Percentiles rank a stretch among this genome's conserved stretches.
Evolutionary conservation across 2,113 vertebrate species (phyloP).

Genomic region (Hemiprocne comata): DNA sequence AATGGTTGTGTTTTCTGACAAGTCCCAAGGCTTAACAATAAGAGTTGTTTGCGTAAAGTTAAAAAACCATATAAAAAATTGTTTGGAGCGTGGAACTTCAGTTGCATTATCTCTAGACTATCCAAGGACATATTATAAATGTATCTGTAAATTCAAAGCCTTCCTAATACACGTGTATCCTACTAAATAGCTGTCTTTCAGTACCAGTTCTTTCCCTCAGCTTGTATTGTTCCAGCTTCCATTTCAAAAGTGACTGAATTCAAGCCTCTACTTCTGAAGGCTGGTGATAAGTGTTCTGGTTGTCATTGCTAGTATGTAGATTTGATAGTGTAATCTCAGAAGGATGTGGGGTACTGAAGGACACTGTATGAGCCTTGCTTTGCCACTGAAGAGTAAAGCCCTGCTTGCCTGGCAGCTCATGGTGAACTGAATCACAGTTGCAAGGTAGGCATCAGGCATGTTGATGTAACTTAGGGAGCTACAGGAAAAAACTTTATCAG

Average conservation of each 20-base stretch:
- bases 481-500: neutral
- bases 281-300: neutral
- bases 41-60: neutral
- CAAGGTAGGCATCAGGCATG: rapidly evolving
- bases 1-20: neutral
- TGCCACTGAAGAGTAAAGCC: neutral
- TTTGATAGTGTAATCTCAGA: neutral
- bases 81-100: neutral
- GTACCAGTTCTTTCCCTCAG: neutral
- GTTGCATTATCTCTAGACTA: neutral
- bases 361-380: neutral
- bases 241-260: neutral
- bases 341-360: neutral
- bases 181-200: neutral
- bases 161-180: rapidly evolving
- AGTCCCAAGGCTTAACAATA: neutral
- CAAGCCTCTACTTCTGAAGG: neutral
- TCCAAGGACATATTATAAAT: neutral
- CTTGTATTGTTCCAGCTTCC: neutral
- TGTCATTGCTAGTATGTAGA: neutral
- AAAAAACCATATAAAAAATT: neutral
- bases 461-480: neutral
- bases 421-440: too few species aligned
- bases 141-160: neutral
- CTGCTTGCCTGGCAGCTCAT: neutral